Percentiles rank a stretch among this genome's conserved stretches.
These are phyloP conservation scores for Panurus biarmicus DNA, from an alignment of 2,113 vertebrate species.

Conservation along the genomic window DNA sequence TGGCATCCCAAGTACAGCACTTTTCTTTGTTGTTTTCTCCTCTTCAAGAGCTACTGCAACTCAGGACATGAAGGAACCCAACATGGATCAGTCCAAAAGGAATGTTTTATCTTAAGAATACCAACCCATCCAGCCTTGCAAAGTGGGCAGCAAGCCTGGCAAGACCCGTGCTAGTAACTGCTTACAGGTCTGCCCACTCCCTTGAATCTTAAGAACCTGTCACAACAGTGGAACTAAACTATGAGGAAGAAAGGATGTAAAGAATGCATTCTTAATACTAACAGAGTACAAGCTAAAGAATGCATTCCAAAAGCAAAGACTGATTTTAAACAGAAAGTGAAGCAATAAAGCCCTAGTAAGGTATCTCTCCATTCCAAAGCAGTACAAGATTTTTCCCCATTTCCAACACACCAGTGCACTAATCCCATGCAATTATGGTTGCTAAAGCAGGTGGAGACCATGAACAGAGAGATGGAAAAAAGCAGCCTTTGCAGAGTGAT, in stretches of 20 bases:
- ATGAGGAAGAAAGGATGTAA: background rate
- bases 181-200: background rate
- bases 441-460: background rate
- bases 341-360: background rate
- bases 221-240: background rate
- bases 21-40: background rate
- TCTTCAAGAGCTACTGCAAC: background rate
- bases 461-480: background rate
- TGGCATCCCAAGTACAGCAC: background rate
- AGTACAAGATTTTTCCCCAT: background rate
- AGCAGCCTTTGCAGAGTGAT: background rate
- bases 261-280: background rate
- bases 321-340: background rate
- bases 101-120: background rate
- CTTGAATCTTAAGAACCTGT: background rate
- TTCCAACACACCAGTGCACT: background rate
- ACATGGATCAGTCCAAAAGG: background rate
- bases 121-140: background rate
- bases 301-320: background rate
- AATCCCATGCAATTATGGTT: background rate
- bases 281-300: background rate
- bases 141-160: background rate
- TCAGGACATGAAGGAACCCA: background rate
- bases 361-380: background rate
- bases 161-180: background rate